A percentile compares a stretch with the other conserved stretches of the same genome.
Evolutionary conservation across 1,140 invertebrate species (phyloP).

Genomic region (Dryas iulia): DNA sequence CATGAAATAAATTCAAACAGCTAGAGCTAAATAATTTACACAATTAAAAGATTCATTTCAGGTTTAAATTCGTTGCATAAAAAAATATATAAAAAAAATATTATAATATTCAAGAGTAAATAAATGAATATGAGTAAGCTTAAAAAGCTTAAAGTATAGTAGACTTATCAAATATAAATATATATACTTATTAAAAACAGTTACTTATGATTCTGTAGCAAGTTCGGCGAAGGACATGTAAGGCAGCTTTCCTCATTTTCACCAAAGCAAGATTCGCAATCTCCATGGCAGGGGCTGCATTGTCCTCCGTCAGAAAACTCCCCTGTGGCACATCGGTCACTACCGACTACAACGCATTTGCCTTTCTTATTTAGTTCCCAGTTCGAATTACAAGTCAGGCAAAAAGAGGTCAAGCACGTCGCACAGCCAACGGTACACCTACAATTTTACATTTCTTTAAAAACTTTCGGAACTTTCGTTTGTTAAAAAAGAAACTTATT

Average conservation of each 20-base stretch:
- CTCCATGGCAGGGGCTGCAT: slow-evolving; percentile 86
- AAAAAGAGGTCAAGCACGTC: slow-evolving; percentile 84
- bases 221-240: slow-evolving; percentile 83
- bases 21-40: too few relatives aligned
- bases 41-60: too few relatives aligned
- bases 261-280: slow-evolving; percentile 87
- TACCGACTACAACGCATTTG: slow-evolving; percentile 84
- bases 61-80: too few relatives aligned
- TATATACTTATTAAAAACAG: slow-evolving; percentile 15
- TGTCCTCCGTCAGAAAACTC: slow-evolving; percentile 71
- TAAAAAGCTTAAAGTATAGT: too few relatives aligned
- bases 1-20: too few relatives aligned
- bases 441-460: slow-evolving; percentile 23
- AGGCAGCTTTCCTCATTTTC: slow-evolving; percentile 85
- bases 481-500: too few relatives aligned
- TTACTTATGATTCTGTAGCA: slow-evolving; percentile 84
- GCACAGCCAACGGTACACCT: slow-evolving; percentile 87
- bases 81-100: too few relatives aligned
- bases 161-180: too few relatives aligned
- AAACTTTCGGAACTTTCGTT: too few relatives aligned
- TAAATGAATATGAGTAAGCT: too few relatives aligned
- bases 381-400: slow-evolving; percentile 84
- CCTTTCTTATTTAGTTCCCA: slow-evolving; percentile 88
- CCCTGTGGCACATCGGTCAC: slow-evolving; percentile 83
- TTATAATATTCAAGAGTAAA: too few relatives aligned